These are phyloP conservation scores for Apoda limacodes DNA, from an alignment of 2,888 invertebrate genomes.

Conservation along the genomic window DNA sequence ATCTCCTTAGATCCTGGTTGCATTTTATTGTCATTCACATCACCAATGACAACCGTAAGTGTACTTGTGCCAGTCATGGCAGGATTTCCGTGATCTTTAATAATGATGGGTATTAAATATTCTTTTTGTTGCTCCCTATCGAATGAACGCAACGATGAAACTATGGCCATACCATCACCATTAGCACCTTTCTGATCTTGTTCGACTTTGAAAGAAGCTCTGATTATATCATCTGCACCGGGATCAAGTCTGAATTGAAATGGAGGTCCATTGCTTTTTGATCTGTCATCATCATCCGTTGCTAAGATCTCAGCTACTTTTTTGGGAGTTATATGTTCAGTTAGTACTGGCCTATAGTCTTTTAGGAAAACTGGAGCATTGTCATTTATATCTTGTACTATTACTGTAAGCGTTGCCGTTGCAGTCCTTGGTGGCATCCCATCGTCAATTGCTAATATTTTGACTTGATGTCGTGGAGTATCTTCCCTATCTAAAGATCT, in stretches of 20 bases:
- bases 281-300: conserved; percentile 93
- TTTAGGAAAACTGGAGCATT: conserved; percentile 94
- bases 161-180: conserved; percentile 97
- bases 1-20: conserved; percentile 97
- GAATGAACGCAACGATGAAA: conserved; percentile 93
- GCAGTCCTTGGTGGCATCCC: conserved; percentile 94
- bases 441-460: conserved; percentile 95
- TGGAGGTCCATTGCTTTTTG: conserved; percentile 96
- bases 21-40: conserved; percentile 99
- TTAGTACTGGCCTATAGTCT: conserved; percentile 92
- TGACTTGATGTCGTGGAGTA: conserved; percentile 94
- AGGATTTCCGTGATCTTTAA: conserved; percentile 97
- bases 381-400: conserved; percentile 95
- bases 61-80: conserved; percentile 97
- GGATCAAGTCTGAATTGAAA: conserved; percentile 95
- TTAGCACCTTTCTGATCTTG: conserved; percentile 98
- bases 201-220: conserved; percentile 95
- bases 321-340: conserved; percentile 91
- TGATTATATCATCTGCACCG: conserved; percentile 92
- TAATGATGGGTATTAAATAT: conserved; percentile 96
- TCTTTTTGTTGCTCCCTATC: conserved; percentile 97
- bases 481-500: conserved; percentile 93
- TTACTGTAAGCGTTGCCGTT: conserved; percentile 92
- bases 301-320: conserved; percentile 94
- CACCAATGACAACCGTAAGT: conserved; percentile 95